phyloP scores from a whole-genome alignment of 30 jellyfish, hydroid and myxozoan genomes.

The Turritopsis rubra region DNA sequence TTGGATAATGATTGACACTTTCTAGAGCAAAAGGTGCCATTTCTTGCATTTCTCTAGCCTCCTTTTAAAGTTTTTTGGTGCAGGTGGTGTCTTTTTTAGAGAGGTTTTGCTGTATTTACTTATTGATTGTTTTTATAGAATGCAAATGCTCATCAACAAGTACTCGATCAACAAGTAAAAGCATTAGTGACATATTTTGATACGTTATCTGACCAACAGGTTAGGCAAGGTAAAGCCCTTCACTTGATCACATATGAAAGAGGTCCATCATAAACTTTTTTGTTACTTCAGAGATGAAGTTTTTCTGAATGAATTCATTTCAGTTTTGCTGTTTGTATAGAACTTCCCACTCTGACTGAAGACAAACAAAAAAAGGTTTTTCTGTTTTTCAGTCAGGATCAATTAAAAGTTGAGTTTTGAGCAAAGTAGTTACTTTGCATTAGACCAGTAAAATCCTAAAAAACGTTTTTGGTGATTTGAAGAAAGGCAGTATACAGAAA shows the following conservation, averaged over 20 bases:
- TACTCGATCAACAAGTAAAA: slow-evolving; percentile 85
- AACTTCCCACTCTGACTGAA: neutral
- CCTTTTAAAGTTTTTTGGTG: too few relatives aligned
- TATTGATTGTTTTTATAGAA: slow-evolving; percentile 40
- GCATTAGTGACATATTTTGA: slow-evolving; percentile 76
- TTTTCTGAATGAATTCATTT: too few relatives aligned
- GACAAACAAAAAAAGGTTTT: neutral
- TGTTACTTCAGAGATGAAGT: too few relatives aligned
- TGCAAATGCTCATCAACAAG: slow-evolving; percentile 94
- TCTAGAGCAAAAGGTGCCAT: neutral
- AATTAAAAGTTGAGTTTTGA: neutral
- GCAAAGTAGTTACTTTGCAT: neutral
- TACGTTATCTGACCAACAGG: slow-evolving; percentile 71
- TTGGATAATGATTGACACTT: neutral
- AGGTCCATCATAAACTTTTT: too few relatives aligned
- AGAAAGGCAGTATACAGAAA: too few relatives aligned
- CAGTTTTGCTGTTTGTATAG: too few relatives aligned
- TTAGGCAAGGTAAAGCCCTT: slow-evolving; percentile 34
- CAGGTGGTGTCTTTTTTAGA: too few relatives aligned
- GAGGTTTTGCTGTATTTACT: too few relatives aligned
- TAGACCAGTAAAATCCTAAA: neutral
- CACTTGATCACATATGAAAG: too few relatives aligned
- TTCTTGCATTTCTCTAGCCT: neutral
- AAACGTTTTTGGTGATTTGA: neutral
- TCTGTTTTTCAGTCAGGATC: neutral